Evolutionary conservation across 2,888 invertebrate genomes (phyloP).

Genomic region (Autographa gamma): DNA sequence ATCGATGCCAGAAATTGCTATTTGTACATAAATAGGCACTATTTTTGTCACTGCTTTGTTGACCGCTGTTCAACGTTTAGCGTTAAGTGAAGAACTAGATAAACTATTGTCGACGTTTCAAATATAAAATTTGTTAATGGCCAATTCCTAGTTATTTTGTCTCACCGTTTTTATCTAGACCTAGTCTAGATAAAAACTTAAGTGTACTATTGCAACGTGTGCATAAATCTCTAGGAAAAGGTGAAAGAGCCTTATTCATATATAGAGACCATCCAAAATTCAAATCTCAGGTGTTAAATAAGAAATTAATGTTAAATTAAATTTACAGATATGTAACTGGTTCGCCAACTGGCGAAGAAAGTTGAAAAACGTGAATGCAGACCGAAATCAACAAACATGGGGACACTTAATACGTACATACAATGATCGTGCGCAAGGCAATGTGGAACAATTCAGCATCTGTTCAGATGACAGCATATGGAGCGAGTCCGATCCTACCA

Average conservation of each 20-base stretch:
- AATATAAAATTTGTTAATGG: not conserved
- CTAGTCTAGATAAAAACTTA: not conserved
- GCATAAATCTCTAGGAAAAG: not conserved
- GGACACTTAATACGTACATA: constrained; percentile 92
- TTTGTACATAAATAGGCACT: constrained; percentile 88
- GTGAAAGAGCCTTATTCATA: not conserved
- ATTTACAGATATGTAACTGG: constrained; percentile 92
- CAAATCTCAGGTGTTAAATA: not conserved
- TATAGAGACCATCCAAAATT: not conserved
- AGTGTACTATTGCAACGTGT: not conserved
- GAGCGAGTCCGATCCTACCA: constrained; percentile 90
- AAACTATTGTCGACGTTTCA: constrained; percentile 10
- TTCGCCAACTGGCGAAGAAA: constrained; percentile 95
- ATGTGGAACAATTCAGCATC: constrained; percentile 94
- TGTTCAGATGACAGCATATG: constrained; percentile 94
- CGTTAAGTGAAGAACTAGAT: constrained; percentile 50
- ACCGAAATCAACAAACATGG: constrained; percentile 92
- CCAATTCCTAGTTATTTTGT: not conserved
- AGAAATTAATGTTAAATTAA: constrained; percentile 17
- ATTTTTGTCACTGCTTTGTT: constrained; percentile 85
- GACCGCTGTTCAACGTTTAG: constrained; percentile 69
- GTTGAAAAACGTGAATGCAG: constrained; percentile 92
- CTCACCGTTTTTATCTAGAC: too few species aligned
- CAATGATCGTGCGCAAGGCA: constrained; percentile 93
- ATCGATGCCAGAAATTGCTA: constrained; percentile 83